Conservation (phyloP, 2,797 vertebrate genomes). For the Denticeps clupeoides region DNA sequence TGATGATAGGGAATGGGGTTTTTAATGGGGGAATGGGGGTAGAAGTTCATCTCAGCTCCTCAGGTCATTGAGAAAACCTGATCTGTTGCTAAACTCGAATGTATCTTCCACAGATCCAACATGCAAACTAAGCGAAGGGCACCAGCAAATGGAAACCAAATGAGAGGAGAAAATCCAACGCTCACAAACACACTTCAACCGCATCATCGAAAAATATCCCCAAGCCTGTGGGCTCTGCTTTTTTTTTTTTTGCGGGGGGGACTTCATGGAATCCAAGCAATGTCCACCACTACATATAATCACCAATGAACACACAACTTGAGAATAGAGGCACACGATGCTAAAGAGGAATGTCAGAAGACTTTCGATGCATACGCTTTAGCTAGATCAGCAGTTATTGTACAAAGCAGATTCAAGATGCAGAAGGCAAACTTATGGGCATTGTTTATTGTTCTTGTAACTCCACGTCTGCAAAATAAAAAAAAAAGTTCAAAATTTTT, state of each 20-base stretch:
- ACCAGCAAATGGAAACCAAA: slow-evolving; percentile 27
- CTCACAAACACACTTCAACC: slow-evolving; percentile 14
- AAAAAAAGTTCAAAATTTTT: no score
- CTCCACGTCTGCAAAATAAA: slow-evolving; percentile 36
- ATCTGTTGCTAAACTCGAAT: slow-evolving; percentile 42
- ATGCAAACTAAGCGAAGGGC: slow-evolving; percentile 43
- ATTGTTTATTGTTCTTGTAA: slow-evolving; percentile 33
- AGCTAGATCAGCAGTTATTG: slow-evolving; percentile 7
- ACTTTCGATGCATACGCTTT: slow-evolving; percentile 22
- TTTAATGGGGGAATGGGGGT: not conserved
- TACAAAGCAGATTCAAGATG: slow-evolving; percentile 14
- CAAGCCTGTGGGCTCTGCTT: not conserved
- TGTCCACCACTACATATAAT: slow-evolving; percentile 57
- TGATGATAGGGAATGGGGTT: no score
- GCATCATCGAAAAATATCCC: slow-evolving; percentile 14
- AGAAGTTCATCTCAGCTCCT: slow-evolving; percentile 14
- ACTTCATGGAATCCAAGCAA: slow-evolving; percentile 64
- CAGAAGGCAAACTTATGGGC: slow-evolving; percentile 40
- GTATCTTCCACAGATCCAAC: slow-evolving; percentile 57
- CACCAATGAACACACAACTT: slow-evolving; percentile 39
- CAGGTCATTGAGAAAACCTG: slow-evolving; percentile 28
- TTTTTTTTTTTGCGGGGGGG: slow-evolving; percentile 30
- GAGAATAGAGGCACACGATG: slow-evolving; percentile 37
- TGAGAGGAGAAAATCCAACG: slow-evolving; percentile 19
- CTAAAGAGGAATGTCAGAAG: slow-evolving; percentile 30